phyloP scores from a whole-genome alignment of 2,113 vertebrate species.

The Cygnus buccinator region DNA sequence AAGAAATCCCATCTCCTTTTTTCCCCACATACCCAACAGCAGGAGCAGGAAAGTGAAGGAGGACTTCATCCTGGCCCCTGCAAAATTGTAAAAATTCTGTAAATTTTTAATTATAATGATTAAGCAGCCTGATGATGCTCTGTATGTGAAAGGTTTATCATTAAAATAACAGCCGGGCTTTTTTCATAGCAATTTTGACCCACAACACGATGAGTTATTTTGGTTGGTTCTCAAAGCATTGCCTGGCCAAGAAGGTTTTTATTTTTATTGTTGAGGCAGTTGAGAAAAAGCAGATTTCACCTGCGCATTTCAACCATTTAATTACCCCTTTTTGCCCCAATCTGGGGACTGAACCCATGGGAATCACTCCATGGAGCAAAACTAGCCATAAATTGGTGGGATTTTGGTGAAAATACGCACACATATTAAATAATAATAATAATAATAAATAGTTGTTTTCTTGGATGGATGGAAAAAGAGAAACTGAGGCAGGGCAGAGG shows the following conservation, averaged over 20 bases:
- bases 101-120: neutral
- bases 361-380: neutral
- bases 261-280: neutral
- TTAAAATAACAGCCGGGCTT: neutral
- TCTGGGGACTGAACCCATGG: neutral
- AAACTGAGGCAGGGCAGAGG: neutral
- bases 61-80: neutral
- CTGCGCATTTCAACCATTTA: neutral
- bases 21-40: neutral
- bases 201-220: rapidly evolving
- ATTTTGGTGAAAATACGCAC: neutral
- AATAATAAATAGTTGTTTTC: too few relatives aligned
- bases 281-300: neutral
- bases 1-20: rapidly evolving
- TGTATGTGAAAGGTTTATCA: neutral
- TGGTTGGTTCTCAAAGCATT: neutral
- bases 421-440: too few relatives aligned
- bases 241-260: too few relatives aligned
- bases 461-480: neutral
- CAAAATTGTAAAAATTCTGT: neutral
- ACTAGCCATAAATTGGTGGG: neutral
- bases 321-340: neutral
- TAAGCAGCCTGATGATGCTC: neutral
- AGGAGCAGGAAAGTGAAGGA: neutral
- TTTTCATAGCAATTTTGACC: neutral